These are phyloP conservation scores for Phylloscopus whistleri DNA, from an alignment of 2,113 vertebrate genomes.

Conservation along the genomic window DNA sequence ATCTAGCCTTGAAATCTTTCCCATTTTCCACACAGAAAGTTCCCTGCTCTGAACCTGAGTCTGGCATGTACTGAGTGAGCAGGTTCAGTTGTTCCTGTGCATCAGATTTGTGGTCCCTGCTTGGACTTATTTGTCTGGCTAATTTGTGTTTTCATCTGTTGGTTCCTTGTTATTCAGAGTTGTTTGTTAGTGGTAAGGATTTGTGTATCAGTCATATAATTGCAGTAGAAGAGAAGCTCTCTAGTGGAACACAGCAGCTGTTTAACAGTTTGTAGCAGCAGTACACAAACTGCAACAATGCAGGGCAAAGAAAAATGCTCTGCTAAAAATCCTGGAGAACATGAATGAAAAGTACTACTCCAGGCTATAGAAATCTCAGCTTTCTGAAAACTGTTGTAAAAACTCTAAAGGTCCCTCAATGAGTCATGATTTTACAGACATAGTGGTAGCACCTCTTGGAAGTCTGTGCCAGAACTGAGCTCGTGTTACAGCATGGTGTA, in stretches of 20 bases:
- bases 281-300: accelerated
- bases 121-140: neutral
- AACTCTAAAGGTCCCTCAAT: neutral
- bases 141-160: neutral
- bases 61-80: neutral
- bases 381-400: neutral
- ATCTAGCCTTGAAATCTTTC: neutral
- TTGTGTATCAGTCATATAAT: neutral
- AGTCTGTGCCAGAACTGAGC: neutral
- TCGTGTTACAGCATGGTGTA: accelerated
- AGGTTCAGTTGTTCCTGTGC: neutral
- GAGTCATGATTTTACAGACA: neutral
- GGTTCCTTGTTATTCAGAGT: neutral
- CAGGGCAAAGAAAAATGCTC: accelerated
- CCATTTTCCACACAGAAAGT: neutral
- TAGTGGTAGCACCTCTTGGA: neutral
- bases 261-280: neutral
- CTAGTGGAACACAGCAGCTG: neutral
- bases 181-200: neutral
- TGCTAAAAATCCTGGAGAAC: neutral
- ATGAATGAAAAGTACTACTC: neutral
- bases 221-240: neutral
- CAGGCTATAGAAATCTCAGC: neutral
- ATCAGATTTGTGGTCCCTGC: neutral
- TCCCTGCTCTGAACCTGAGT: neutral